Evolutionary conservation across 2,113 vertebrate species (phyloP), one percentile per base, ranked within the genome.

Genomic region (Mastomys natalensis): DNA sequence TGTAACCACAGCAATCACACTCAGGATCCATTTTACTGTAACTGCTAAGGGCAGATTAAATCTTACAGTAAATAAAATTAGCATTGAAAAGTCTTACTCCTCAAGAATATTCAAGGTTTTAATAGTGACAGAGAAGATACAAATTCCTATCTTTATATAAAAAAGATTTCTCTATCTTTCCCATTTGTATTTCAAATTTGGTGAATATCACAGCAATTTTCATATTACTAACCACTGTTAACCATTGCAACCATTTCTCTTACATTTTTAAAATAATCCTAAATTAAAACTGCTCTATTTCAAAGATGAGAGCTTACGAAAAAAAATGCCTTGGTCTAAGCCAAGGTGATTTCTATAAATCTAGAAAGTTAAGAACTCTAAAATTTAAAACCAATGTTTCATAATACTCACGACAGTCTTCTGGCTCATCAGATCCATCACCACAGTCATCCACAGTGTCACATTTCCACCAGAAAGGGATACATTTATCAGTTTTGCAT

Each of bases 381-480:
- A 68, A 62, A 31, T 80, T 21, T 55, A 53, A 51, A 37, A 72
- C 6, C 26, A 21, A 7, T 1, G 19, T 55, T 55, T 81, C 0
- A 31, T 7, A 7, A 60, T 96, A 99, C 99, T 99, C 97, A 99
- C 99, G 99, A 77, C 99, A 99, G 95, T 99, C 99, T 3, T 99
- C 95, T 6, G 99, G 99, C 97, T 99, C 99, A 0, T 99, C 99
- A 1, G 99, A 99, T 92, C 99, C 99, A 68, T 99, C 99, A 1
- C 99, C 99, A 29, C 99, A 99, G 98, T 99, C 99, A 45, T 99
- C 99, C 9, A 99, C 99, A 0, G 99, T 99, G 98, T 99, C 99
- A 97, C 99, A 99, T 98, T 99, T 99, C 99, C 99, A 99, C 99
- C 99, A 99, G 97, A 99, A 99, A 0, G 99, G 99, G 97, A 99